Evolutionary conservation across 1,140 invertebrate genomes (phyloP).

Genomic region (Drosophila santomea): DNA sequence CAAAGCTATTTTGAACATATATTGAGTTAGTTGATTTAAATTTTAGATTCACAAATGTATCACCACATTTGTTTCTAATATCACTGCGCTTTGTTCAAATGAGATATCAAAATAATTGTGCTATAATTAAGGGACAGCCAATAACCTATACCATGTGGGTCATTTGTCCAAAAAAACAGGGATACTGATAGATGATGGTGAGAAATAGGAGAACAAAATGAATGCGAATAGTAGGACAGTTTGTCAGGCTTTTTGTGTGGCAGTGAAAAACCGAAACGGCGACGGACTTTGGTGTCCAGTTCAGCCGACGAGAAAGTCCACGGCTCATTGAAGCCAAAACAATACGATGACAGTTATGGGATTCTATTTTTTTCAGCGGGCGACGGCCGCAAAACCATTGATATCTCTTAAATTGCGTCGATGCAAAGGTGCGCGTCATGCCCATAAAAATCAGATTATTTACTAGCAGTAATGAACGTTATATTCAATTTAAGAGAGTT

Average conservation of each 20-base stretch:
- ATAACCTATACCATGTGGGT: too few relatives aligned
- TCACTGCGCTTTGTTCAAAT: too few relatives aligned
- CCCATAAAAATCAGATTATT: neutral
- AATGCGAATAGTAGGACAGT: slow-evolving; percentile 10
- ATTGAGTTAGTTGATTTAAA: neutral
- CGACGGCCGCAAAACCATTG: neutral
- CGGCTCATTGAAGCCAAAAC: slow-evolving; percentile 60
- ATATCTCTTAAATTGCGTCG: neutral
- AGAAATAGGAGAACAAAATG: slow-evolving; percentile 1
- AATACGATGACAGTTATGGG: slow-evolving; percentile 68
- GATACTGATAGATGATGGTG: slow-evolving; percentile 13
- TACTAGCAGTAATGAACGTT: too few relatives aligned
- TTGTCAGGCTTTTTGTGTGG: slow-evolving; percentile 35
- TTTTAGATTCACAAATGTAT: too few relatives aligned
- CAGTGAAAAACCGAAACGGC: slow-evolving; percentile 11
- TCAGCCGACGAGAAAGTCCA: slow-evolving; percentile 39
- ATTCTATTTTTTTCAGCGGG: slow-evolving; percentile 6
- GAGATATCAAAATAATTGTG: too few relatives aligned
- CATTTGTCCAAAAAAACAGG: neutral
- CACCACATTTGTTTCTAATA: too few relatives aligned
- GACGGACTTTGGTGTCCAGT: slow-evolving; percentile 43
- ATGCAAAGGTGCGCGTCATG: neutral
- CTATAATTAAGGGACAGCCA: too few relatives aligned
- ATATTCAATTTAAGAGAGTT: too few relatives aligned
- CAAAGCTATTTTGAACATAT: neutral